Percentiles rank a stretch among this genome's conserved stretches.
Conservation (phyloP, 2,113 vertebrate species). For the Campylomormyrus numenius region DNA sequence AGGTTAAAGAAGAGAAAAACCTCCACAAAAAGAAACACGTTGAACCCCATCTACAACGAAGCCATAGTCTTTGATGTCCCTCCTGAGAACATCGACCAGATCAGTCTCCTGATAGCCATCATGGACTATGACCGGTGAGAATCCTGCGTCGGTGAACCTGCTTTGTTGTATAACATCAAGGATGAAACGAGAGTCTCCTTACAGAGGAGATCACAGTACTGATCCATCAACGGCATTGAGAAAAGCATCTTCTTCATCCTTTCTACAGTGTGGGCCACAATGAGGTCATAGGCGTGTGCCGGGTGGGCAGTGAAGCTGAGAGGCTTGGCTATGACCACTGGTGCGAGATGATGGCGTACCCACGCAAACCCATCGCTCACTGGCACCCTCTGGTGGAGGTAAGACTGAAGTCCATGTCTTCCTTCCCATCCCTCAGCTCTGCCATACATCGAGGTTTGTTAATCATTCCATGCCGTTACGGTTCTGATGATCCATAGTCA, state of each 20-base stretch:
- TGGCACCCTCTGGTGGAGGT: constrained; percentile 94
- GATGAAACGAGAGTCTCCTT: neutral
- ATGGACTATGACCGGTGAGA: constrained; percentile 99
- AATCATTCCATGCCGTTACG: neutral
- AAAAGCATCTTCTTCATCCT: neutral
- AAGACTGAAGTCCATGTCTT: constrained; percentile 31
- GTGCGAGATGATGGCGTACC: constrained; percentile 92
- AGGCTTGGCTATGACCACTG: constrained; percentile 93
- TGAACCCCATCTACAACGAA: constrained; percentile 97
- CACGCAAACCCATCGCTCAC: constrained; percentile 91
- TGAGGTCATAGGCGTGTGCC: constrained; percentile 93
- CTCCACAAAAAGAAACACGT: constrained; percentile 93
- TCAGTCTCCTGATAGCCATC: constrained; percentile 90
- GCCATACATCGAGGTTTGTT: neutral
- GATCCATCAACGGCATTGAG: neutral
- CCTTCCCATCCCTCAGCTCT: neutral
- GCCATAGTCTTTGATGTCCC: constrained; percentile 98
- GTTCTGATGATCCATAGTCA: neutral
- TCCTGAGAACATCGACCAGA: constrained; percentile 96
- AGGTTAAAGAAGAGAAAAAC: constrained; percentile 97
- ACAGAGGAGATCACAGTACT: neutral
- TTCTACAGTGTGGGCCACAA: constrained; percentile 91
- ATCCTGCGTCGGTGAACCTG: constrained; percentile 2
- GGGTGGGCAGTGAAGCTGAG: constrained; percentile 85
- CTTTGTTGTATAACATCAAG: neutral